Evolutionary conservation across 2,113 vertebrate genomes (phyloP), one percentile per base, ranked within the genome.

Genomic region (Edolisoma coerulescens): DNA sequence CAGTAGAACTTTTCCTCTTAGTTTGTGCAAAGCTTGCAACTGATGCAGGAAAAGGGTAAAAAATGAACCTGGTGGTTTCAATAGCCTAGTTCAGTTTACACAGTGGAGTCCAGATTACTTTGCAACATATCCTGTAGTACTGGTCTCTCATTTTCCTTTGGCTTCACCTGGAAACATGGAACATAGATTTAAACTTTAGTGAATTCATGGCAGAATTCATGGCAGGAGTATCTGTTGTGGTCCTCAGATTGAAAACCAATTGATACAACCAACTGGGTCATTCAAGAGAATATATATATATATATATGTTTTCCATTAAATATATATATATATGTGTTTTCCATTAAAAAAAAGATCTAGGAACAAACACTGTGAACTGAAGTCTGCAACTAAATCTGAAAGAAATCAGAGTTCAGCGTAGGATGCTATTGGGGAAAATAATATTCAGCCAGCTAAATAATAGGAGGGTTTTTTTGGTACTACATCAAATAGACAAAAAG

Each of bases 211-310:
- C 24, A 85, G 49, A 91, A 60, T 52, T 91, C 27, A 11, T 20
- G 16, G 27, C 24, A 85, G 49, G 7, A 52, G 2, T 60, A 23
- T 86, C 33, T 86, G 7, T 20, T 30, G 12, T 19, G 9, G 17
- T 65, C 16, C 39, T 84, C 37, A 68, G 13, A 60, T n/a, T 69
- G 30, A 77, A 90, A 90, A 56, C 2, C 4, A 8, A 26, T n/a
- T 69, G 13, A 28, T 69, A 27, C 39, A 82, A 44, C 9, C 2
- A 15, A 3, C 16, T 59, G 39, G 1, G 4, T 60, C 0, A 0
- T 82, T 77, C 11, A 52, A 56, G 13, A 82, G 15, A 76, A 12
- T 16, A 35, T 35, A 5, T 32, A 17, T 35, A 28, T 9, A n/a
- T n/a, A n/a, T n/a, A n/a, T n/a, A n/a, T n/a, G n/a, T n/a, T n/a